Conservation (phyloP, 2,888 invertebrate genomes). For the Quadriops clusia region DNA sequence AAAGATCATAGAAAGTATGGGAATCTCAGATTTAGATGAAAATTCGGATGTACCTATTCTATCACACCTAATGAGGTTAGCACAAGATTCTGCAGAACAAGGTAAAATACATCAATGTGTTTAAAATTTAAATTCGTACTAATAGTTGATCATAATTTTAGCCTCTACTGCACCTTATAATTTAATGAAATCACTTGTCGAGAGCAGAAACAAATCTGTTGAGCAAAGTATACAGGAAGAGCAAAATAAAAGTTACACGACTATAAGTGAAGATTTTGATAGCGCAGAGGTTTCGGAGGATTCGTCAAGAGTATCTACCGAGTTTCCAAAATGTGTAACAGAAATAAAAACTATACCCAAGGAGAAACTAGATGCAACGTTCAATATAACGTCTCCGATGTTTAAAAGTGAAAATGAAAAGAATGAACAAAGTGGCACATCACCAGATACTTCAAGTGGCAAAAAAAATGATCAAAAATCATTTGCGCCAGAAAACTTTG, state of each 20-base stretch:
- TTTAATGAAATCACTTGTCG: too few species aligned
- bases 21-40: conserved; percentile 22
- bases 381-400: conserved; percentile 19
- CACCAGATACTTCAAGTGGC: neutral
- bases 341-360: neutral
- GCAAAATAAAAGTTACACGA: conserved; percentile 2
- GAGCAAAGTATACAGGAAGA: too few species aligned
- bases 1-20: conserved; percentile 28
- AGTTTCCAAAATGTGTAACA: neutral
- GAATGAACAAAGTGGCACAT: conserved; percentile 4
- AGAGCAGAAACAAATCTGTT: too few species aligned
- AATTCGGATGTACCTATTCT: conserved; percentile 26
- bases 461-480: conserved; percentile 6
- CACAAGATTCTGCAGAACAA: too few species aligned
- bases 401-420: conserved; percentile 5
- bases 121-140: too few species aligned
- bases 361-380: conserved; percentile 18
- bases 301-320: too few species aligned
- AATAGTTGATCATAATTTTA: too few species aligned
- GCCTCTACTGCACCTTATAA: too few species aligned
- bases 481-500: conserved; percentile 6
- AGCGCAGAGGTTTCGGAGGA: too few species aligned
- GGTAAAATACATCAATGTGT: too few species aligned
- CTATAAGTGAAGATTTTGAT: conserved; percentile 2
- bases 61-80: conserved; percentile 28